Conservation (phyloP, 2,888 invertebrate genomes). For the Epirrhoe tristata region DNA sequence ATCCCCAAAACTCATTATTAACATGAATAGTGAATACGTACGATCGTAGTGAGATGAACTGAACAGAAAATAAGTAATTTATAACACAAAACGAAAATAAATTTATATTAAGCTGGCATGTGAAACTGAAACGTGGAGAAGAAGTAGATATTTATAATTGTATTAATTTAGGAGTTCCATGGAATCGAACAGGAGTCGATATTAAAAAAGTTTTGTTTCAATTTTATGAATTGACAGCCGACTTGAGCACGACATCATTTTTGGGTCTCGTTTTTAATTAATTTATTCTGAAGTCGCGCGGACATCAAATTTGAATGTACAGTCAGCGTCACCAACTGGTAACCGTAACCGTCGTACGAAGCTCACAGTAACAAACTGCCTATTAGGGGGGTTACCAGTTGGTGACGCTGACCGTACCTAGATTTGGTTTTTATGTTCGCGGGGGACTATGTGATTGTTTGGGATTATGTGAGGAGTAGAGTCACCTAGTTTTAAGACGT, state of each 20-base stretch:
- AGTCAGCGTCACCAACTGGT: too few relatives aligned
- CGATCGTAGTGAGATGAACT: conserved; percentile 11
- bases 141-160: conserved; percentile 13
- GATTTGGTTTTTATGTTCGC: too few relatives aligned
- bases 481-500: too few relatives aligned
- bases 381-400: too few relatives aligned
- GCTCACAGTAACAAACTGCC: too few relatives aligned
- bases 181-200: conserved; percentile 34
- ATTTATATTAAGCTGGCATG: conserved; percentile 22
- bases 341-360: too few relatives aligned
- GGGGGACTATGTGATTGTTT: too few relatives aligned
- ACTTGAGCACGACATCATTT: conserved; percentile 3
- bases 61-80: conserved; percentile 17
- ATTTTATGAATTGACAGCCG: conserved; percentile 19
- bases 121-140: background rate
- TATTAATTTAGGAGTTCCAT: conserved; percentile 34
- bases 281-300: conserved; percentile 2
- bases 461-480: too few relatives aligned
- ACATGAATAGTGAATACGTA: too few relatives aligned
- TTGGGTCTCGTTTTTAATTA: conserved; percentile 11
- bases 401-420: too few relatives aligned
- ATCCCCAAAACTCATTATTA: conserved; percentile 14
- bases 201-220: conserved; percentile 41
- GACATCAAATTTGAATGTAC: background rate
- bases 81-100: conserved; percentile 22